Conservation (phyloP, 2,797 vertebrate genomes). For the Meda fulgida region DNA sequence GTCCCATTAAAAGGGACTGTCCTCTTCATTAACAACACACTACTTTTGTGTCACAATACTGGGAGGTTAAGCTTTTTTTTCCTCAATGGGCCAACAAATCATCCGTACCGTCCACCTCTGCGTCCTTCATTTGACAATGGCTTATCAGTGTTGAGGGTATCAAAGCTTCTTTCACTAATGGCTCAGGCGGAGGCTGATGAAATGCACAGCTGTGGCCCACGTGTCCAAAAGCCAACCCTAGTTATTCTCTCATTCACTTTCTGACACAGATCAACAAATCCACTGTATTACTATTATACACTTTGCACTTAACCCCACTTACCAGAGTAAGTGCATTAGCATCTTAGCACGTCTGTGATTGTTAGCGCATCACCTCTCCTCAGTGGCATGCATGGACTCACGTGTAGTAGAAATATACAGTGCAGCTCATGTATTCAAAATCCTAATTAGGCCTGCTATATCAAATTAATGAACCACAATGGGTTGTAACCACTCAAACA, state of each 20-base stretch:
- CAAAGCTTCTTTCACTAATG: conserved; percentile 54
- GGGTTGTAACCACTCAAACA: not conserved
- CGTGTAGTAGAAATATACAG: not conserved
- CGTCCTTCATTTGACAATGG: conserved; percentile 46
- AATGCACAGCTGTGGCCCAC: conserved; percentile 67
- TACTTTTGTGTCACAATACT: not conserved
- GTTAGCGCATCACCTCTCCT: conserved; percentile 65
- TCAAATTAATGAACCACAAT: not conserved
- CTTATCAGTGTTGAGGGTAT: conserved; percentile 50
- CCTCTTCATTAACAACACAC: conserved; percentile 4
- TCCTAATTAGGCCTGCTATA: not conserved
- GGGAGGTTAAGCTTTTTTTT: conserved; percentile 20
- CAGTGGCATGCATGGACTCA: conserved; percentile 60
- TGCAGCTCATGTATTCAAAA: not conserved
- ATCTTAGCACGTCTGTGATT: conserved; percentile 72
- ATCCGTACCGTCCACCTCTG: conserved; percentile 10
- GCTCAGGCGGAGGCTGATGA: conserved; percentile 56
- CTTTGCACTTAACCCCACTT: conserved; percentile 70
- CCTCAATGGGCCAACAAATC: conserved; percentile 30
- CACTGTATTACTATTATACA: conserved; percentile 72
- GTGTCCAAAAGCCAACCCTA: conserved; percentile 56
- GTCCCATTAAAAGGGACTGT: not conserved
- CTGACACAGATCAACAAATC: conserved; percentile 66
- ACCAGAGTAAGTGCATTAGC: conserved; percentile 72
- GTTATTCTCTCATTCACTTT: conserved; percentile 24